phyloP scores from a whole-genome alignment of 2,888 invertebrate species.

The Xylophagus ater region DNA sequence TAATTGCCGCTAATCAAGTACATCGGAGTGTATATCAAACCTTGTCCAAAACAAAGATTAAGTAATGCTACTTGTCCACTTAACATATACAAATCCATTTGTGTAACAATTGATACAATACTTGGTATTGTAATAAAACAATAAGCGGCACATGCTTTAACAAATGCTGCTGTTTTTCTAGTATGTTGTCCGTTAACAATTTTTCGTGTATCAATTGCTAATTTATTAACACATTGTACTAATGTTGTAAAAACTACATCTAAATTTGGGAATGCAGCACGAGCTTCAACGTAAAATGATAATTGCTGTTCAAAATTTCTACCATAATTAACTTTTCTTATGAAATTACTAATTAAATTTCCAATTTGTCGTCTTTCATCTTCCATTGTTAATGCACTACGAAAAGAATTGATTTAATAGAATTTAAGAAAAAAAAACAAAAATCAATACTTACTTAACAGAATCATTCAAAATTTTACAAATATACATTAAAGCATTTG shows the following conservation, averaged over 20 bases:
- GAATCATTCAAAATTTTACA: constrained; percentile 86
- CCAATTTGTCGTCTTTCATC: constrained; percentile 85
- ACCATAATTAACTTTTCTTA: constrained; percentile 70
- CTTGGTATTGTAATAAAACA: constrained; percentile 96
- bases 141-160: constrained; percentile 90
- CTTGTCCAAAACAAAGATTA: constrained; percentile 86
- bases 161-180: constrained; percentile 71
- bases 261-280: constrained; percentile 81
- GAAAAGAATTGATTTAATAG: background rate
- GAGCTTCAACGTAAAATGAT: constrained; percentile 85
- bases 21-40: too few relatives aligned
- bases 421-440: background rate
- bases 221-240: constrained; percentile 76
- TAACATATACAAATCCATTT: constrained; percentile 74
- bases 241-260: constrained; percentile 77
- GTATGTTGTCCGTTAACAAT: constrained; percentile 66
- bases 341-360: constrained; percentile 66
- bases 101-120: constrained; percentile 63
- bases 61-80: constrained; percentile 81
- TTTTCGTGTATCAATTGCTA: constrained; percentile 57
- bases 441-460: constrained; percentile 57
- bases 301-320: constrained; percentile 84
- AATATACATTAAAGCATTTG: constrained; percentile 78
- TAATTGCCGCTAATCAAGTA: too few relatives aligned
- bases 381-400: constrained; percentile 80